These are phyloP conservation scores for Coturnix japonica DNA, from an alignment of 2,113 vertebrate genomes.

Conservation along the genomic window DNA sequence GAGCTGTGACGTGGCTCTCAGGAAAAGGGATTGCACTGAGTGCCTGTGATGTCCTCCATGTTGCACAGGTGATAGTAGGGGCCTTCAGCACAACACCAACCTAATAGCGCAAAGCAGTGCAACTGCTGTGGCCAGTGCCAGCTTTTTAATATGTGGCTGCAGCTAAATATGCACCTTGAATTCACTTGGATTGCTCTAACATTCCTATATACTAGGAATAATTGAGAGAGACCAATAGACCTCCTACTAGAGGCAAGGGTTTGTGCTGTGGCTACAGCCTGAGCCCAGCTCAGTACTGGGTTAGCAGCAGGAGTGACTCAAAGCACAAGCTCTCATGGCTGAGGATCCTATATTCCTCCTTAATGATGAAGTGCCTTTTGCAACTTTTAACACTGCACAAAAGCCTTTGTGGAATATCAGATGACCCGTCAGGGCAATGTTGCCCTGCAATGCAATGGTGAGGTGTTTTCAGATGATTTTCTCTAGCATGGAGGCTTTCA, in stretches of 20 bases:
- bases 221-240: neutral
- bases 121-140: neutral
- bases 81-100: neutral
- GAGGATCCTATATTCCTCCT: neutral
- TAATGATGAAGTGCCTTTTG: conserved; percentile 10
- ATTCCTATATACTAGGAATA: neutral
- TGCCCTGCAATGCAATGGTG: neutral
- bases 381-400: neutral
- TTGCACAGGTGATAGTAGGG: neutral
- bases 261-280: neutral
- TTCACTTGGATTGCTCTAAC: neutral
- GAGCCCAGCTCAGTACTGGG: neutral
- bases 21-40: neutral
- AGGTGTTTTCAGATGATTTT: neutral
- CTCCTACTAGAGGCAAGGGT: neutral
- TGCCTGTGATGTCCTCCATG: neutral
- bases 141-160: neutral
- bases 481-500: neutral
- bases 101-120: neutral
- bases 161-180: neutral
- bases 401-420: neutral
- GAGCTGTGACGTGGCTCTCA: neutral
- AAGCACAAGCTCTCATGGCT: neutral
- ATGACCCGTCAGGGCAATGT: neutral
- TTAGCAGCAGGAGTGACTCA: neutral